These are phyloP conservation scores for Calameuta filiformis DNA, from an alignment of 2,888 invertebrate species.

Conservation along the genomic window DNA sequence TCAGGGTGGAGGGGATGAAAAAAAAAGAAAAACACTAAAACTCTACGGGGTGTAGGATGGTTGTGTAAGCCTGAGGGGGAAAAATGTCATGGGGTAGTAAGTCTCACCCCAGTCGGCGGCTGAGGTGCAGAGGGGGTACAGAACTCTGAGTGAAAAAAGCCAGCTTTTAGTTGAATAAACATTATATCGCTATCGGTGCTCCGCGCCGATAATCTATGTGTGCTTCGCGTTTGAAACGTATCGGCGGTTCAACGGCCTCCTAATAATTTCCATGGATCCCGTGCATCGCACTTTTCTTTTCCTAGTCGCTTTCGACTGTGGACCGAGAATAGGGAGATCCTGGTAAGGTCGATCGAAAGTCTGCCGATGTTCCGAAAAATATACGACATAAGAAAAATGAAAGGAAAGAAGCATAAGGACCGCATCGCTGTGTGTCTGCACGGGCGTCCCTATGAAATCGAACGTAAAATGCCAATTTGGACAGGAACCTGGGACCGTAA, in stretches of 20 bases:
- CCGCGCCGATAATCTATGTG: slow-evolving; percentile 34
- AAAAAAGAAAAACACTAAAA: background rate
- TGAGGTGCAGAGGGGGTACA: background rate
- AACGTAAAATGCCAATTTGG: slow-evolving; percentile 23
- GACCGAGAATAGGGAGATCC: background rate
- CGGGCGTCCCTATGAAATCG: background rate
- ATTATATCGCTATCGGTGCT: slow-evolving; percentile 30
- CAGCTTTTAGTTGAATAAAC: slow-evolving; percentile 57
- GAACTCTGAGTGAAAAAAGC: slow-evolving; percentile 8
- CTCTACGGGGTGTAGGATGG: background rate
- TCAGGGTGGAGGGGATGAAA: background rate
- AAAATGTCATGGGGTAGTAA: background rate
- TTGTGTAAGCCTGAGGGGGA: background rate
- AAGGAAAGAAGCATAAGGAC: background rate
- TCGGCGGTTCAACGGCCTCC: background rate
- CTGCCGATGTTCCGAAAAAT: background rate
- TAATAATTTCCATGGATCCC: background rate
- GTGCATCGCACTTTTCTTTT: background rate
- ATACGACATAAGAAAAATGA: background rate
- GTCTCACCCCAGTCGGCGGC: background rate
- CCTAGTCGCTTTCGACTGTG: background rate
- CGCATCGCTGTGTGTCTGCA: background rate
- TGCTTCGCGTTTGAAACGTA: slow-evolving; percentile 9
- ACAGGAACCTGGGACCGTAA: slow-evolving; percentile 21
- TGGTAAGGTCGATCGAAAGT: background rate